Evolutionary conservation across 2,113 vertebrate genomes (phyloP), one percentile per base, ranked within the genome.

Genomic region (Mustela nigripes): DNA sequence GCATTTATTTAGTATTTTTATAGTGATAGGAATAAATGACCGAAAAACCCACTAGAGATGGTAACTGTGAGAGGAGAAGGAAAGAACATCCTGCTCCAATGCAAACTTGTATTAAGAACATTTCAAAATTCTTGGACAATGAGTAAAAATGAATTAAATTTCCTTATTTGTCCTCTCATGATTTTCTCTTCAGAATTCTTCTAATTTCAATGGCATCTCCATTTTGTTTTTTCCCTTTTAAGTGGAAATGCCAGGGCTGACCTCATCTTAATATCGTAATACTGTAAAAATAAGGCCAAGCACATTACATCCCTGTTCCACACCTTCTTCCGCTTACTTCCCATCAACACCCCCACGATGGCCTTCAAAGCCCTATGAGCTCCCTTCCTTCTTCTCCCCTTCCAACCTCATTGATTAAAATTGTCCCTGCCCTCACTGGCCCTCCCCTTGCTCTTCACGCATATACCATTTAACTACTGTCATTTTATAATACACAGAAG

Each of bases 171-270:
- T 33, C 36, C 42, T 56, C 79, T 15, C 7, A 1, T 24, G 56
- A 65, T 65, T 91, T 84, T 95, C 33, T 60, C 60, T 89, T 79
- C 48, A 79, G 89, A 71, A 65, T 36, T 65, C 73, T 78, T 45
- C 80, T 50, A 39, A 60, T 76, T 67, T 65, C 31, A 86, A 18
- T 53, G 33, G 50, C 28, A 28, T 86, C 36, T 90, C 33, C 31
- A 22, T 67, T 87, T 48, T 73, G 14, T 5, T 80, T 76, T 48
- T 83, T 11, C 53, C 22, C n/a, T 93, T 86, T 74, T 65, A 74
- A 85, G 65, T 65, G 42, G 26, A 93, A 85, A 58, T 50, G 28
- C 10, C 45, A 33, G 50, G 22, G 15, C 56, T 15, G 12, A 31
- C 28, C 71, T 65, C 28, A 33, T 48, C 15, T 45, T 65, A 60